These are phyloP conservation scores for Apoderus coryli DNA, from an alignment of 2,888 invertebrate genomes.

Conservation along the genomic window DNA sequence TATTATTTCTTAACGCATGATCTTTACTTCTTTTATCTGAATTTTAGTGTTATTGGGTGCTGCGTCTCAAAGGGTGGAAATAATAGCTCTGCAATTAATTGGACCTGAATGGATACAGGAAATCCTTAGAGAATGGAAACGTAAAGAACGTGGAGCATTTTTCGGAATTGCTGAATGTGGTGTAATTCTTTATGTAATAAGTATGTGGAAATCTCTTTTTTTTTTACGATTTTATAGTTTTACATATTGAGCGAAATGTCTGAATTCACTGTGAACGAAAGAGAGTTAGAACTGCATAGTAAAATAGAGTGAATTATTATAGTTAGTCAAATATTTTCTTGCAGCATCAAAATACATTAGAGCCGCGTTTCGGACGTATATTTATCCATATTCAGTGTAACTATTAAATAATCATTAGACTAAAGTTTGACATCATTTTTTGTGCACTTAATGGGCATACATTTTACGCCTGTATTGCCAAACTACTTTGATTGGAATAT, in stretches of 20 bases:
- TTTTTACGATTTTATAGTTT: no score
- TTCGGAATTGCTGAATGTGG: conserved; percentile 70
- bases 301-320: no score
- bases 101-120: conserved; percentile 63
- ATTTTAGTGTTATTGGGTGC: conserved; percentile 73
- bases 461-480: no score
- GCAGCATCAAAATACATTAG: no score
- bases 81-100: conserved; percentile 61
- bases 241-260: no score
- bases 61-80: conserved; percentile 86
- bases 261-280: no score
- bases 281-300: no score
- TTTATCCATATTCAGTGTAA: conserved; percentile 1
- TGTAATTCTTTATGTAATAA: conserved; percentile 78
- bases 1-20: not conserved
- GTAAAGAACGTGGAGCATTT: conserved; percentile 59
- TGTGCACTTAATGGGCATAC: no score
- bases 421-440: not conserved
- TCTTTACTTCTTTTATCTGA: conserved; percentile 2
- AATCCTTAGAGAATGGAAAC: conserved; percentile 62
- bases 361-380: no score
- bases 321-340: no score
- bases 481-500: no score
- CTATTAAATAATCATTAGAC: not conserved
- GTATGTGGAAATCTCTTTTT: conserved; percentile 37